Evolutionary conservation across 1,140 invertebrate genomes (phyloP).

Genomic region (Lasaia peninsularis): DNA sequence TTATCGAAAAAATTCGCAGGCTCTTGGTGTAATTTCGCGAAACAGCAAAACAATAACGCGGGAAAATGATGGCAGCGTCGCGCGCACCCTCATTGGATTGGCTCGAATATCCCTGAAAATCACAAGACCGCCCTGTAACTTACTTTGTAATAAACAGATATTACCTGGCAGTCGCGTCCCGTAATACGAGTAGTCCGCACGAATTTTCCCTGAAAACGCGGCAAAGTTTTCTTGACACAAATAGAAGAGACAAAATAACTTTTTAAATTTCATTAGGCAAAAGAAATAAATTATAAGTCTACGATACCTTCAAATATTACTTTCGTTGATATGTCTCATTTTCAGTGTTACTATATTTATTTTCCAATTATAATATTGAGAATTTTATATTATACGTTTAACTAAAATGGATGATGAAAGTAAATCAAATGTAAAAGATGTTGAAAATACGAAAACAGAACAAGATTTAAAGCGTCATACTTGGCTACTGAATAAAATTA

Average conservation of each 20-base stretch:
- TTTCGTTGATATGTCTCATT: neutral
- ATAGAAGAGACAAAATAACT: neutral
- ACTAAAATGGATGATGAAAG: neutral
- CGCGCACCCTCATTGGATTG: neutral
- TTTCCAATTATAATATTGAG: too few species aligned
- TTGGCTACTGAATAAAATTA: neutral
- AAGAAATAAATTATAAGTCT: neutral
- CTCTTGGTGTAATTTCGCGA: neutral
- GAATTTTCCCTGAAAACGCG: neutral
- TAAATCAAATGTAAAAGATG: neutral
- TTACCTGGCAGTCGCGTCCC: neutral
- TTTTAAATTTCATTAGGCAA: neutral
- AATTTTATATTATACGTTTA: neutral
- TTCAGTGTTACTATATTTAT: neutral
- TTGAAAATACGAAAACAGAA: neutral
- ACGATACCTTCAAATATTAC: neutral
- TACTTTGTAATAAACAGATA: neutral
- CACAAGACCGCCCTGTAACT: neutral
- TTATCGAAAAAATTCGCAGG: neutral
- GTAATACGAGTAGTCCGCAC: neutral
- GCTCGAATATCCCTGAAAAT: neutral
- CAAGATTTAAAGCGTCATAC: neutral
- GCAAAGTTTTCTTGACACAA: neutral
- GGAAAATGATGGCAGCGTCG: neutral
- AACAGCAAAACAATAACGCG: neutral